Conservation (phyloP, 2,888 invertebrate species). For the Hydroisotoma schaefferi region DNA sequence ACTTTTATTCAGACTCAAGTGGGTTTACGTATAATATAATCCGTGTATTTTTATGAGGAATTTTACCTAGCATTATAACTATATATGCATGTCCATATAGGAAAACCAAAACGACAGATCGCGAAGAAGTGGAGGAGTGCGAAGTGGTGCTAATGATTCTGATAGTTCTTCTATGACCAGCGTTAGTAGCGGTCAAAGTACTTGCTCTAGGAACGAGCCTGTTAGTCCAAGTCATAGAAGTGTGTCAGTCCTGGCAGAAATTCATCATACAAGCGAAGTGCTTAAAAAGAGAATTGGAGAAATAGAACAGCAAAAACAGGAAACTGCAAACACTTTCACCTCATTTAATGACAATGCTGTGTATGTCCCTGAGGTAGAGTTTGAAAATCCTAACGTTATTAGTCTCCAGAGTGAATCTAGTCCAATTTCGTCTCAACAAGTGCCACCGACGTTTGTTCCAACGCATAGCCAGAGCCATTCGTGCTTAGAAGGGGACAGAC, state of each 20-base stretch:
- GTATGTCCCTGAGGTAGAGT: slow-evolving; percentile 13
- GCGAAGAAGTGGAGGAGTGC: slow-evolving; percentile 2
- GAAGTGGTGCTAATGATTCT: slow-evolving; percentile 18
- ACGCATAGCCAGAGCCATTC: too few species aligned
- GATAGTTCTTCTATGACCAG: slow-evolving; percentile 32
- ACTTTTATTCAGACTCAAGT: slow-evolving; percentile 61
- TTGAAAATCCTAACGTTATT: not conserved
- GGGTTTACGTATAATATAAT: too few species aligned
- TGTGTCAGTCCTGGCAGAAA: slow-evolving; percentile 35
- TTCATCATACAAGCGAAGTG: slow-evolving; percentile 35
- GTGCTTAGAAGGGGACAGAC: too few species aligned
- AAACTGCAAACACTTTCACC: not conserved
- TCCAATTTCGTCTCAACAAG: not conserved
- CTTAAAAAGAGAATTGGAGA: slow-evolving; percentile 14
- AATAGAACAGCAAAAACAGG: slow-evolving; percentile 16
- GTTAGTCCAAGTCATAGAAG: slow-evolving; percentile 20
- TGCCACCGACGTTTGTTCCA: not conserved
- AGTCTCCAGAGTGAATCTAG: slow-evolving; percentile 1
- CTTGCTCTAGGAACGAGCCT: slow-evolving; percentile 8
- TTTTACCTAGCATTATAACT: too few species aligned
- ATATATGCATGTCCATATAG: too few species aligned
- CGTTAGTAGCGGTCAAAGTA: slow-evolving; percentile 19
- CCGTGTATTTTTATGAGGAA: too few species aligned
- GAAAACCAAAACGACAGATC: not conserved
- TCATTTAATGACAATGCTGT: slow-evolving; percentile 17